Percentiles rank a stretch among this genome's conserved stretches.
Conservation (phyloP, 1,140 invertebrate genomes). For the Caenorhabditis remanei region DNA sequence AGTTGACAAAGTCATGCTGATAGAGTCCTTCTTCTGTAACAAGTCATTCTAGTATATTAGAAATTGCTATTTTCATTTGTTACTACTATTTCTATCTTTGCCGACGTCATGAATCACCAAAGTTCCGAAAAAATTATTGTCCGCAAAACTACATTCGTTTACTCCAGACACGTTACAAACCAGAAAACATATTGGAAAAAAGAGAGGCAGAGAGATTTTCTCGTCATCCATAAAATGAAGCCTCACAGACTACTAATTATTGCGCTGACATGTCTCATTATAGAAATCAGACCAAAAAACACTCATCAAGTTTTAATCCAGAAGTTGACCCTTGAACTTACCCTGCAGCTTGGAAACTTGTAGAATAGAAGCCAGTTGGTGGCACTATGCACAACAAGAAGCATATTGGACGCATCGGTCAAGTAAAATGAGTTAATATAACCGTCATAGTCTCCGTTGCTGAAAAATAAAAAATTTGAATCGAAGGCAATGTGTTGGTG, state of each 20-base stretch:
- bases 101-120: constrained; percentile 27
- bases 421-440: constrained; percentile 75
- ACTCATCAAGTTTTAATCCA: not conserved
- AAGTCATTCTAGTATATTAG: not conserved
- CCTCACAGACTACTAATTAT: constrained; percentile 22
- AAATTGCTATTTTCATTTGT: not conserved
- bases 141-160: not conserved
- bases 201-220: not conserved
- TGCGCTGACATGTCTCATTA: not conserved
- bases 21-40: constrained; percentile 47
- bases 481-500: not conserved
- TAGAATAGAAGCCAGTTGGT: constrained; percentile 78
- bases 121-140: constrained; percentile 11
- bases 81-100: not conserved
- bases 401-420: constrained; percentile 76
- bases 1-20: constrained; percentile 14
- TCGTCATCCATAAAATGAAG: constrained; percentile 29
- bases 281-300: not conserved
- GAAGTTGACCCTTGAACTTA: not conserved
- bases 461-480: not conserved
- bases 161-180: not conserved
- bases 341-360: constrained; percentile 70
- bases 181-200: not conserved
- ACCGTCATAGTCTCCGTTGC: constrained; percentile 62
- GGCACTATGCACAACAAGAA: constrained; percentile 70